Conservation (phyloP, 2,113 vertebrate species). For the Dermatemys mawii region DNA sequence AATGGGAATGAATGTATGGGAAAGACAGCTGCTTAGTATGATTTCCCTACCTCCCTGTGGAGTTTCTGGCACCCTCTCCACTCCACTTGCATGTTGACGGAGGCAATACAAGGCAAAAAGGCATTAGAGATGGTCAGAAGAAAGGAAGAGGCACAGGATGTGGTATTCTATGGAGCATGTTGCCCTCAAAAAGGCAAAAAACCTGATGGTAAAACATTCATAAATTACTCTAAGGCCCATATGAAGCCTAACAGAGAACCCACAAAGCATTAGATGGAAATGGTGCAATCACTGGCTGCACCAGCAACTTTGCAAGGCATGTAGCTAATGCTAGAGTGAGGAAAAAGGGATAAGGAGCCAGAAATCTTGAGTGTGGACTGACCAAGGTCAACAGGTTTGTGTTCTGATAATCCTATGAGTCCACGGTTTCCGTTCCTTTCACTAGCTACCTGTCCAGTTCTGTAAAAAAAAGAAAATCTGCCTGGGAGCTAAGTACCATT, state of each 20-base stretch:
- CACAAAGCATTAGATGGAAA: neutral
- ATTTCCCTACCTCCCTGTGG: neutral
- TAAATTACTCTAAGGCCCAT: neutral
- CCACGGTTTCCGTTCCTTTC: neutral
- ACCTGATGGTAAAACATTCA: neutral
- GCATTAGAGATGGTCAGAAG: constrained; percentile 1
- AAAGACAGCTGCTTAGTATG: neutral
- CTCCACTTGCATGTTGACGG: neutral
- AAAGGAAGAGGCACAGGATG: neutral
- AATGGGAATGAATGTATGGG: neutral
- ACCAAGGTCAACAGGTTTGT: neutral
- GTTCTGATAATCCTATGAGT: neutral
- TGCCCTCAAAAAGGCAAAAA: neutral
- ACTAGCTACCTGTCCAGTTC: neutral
- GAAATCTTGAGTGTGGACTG: neutral
- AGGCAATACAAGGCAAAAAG: constrained; percentile 9
- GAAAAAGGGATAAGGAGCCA: neutral
- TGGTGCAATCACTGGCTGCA: neutral
- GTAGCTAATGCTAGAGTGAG: neutral
- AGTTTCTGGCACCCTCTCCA: constrained; percentile 38
- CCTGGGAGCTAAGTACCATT: neutral
- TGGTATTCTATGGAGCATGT: neutral
- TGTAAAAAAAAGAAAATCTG: neutral
- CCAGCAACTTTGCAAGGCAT: neutral
- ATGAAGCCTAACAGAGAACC: neutral